Evolutionary conservation across 2,888 invertebrate genomes (phyloP).

Genomic region (Hybos culiciformis): DNA sequence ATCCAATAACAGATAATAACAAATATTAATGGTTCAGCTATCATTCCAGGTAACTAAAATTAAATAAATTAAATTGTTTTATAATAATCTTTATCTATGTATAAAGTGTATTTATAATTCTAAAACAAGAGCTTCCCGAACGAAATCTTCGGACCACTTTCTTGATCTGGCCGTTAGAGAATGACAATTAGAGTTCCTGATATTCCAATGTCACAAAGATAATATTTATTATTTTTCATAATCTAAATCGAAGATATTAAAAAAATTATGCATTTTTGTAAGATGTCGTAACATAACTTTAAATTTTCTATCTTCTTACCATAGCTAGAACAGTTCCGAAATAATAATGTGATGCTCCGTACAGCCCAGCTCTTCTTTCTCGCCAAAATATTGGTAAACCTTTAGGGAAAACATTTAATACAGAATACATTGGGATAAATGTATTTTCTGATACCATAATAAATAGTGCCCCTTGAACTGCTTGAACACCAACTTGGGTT

Average conservation of each 20-base stretch:
- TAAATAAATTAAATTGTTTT: constrained; percentile 1
- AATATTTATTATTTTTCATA: neutral
- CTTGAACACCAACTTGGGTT: constrained; percentile 72
- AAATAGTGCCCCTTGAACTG: constrained; percentile 77
- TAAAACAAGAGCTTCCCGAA: too few relatives aligned
- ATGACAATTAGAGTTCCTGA: too few relatives aligned
- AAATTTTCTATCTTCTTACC: constrained; percentile 45
- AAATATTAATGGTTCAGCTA: constrained; percentile 72
- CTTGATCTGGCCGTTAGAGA: too few relatives aligned
- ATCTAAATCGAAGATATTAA: neutral
- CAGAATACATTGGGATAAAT: constrained; percentile 83
- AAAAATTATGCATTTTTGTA: too few relatives aligned
- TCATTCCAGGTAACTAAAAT: constrained; percentile 65
- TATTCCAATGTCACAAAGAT: too few relatives aligned
- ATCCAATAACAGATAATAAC: constrained; percentile 75
- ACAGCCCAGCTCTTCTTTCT: constrained; percentile 71
- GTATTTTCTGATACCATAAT: constrained; percentile 82
- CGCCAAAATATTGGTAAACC: constrained; percentile 65
- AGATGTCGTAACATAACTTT: neutral
- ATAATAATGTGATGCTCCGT: constrained; percentile 67
- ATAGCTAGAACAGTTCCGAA: constrained; percentile 62
- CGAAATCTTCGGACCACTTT: too few relatives aligned
- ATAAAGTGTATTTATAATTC: too few relatives aligned
- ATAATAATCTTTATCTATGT: too few relatives aligned
- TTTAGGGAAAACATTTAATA: constrained; percentile 69